Percentiles rank a stretch among this genome's conserved stretches.
These are phyloP conservation scores for Cheirogaleus major DNA, from an alignment of 2,797 vertebrate species.

Conservation along the genomic window DNA sequence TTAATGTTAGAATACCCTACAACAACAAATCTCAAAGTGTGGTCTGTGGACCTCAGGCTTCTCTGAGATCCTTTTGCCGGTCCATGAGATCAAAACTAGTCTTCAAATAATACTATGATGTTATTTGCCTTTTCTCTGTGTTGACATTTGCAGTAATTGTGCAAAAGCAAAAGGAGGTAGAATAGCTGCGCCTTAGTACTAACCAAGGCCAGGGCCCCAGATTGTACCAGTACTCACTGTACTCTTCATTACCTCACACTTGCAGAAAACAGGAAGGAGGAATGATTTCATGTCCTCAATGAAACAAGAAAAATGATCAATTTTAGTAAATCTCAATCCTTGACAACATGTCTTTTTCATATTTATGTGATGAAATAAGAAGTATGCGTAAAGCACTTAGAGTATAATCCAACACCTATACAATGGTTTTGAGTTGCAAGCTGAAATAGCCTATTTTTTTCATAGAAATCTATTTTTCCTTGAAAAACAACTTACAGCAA, in stretches of 20 bases:
- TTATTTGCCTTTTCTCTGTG: not conserved
- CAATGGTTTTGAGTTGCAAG: not conserved
- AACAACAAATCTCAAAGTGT: not conserved
- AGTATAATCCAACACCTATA: not conserved
- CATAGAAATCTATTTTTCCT: not conserved
- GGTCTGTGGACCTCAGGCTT: not conserved
- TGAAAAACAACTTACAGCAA: slow-evolving; percentile 29
- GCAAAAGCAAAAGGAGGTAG: not conserved
- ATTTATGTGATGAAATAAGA: not conserved
- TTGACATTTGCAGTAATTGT: not conserved
- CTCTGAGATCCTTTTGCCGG: not conserved
- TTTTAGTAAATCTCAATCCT: not conserved
- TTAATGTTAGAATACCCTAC: not conserved
- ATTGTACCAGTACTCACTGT: no score
- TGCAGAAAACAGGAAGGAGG: not conserved
- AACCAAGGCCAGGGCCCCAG: not conserved
- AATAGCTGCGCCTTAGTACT: not conserved
- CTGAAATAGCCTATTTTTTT: not conserved
- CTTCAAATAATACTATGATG: not conserved
- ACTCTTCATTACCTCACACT: not conserved
- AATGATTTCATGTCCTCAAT: not conserved
- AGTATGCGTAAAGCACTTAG: not conserved
- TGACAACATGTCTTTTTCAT: not conserved
- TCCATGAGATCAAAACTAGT: not conserved
- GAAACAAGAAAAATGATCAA: not conserved